These are phyloP conservation scores for Megalops cyprinoides DNA, from an alignment of 2,797 vertebrate genomes.

Conservation along the genomic window DNA sequence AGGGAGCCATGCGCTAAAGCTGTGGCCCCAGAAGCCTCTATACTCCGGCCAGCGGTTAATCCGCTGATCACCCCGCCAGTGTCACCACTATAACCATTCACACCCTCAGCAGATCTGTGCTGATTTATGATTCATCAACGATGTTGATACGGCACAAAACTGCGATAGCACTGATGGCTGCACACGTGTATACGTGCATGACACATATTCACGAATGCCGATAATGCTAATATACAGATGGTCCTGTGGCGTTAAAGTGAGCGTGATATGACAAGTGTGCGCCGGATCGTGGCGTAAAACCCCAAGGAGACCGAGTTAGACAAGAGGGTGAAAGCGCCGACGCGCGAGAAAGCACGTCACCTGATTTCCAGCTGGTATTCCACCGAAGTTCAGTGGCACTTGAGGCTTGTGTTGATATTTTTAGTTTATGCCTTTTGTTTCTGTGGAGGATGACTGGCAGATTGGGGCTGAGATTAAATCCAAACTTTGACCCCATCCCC, in stretches of 20 bases:
- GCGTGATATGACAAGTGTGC: background rate
- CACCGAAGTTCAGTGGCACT: constrained; percentile 27
- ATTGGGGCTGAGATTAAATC: constrained; percentile 67
- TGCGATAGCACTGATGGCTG: background rate
- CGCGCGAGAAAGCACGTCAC: constrained; percentile 12
- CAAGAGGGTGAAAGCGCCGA: background rate
- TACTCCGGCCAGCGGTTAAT: background rate
- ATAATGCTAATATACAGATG: no score
- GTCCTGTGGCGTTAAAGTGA: background rate
- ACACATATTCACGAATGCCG: background rate
- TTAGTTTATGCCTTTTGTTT: constrained; percentile 43
- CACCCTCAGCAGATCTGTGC: background rate
- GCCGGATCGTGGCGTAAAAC: background rate
- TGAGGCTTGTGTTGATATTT: constrained; percentile 40
- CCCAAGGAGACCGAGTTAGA: background rate
- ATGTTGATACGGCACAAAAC: background rate
- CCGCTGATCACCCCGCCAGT: background rate
- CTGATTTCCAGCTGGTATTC: constrained; percentile 46
- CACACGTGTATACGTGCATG: background rate
- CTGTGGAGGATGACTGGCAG: constrained; percentile 66
- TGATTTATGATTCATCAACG: background rate
- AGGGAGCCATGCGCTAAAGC: background rate
- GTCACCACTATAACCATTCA: background rate
- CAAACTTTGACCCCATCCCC: constrained; percentile 46
- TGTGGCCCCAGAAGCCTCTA: background rate